Evolutionary conservation across 2,797 vertebrate genomes (phyloP).

Genomic region (Huso huso): DNA sequence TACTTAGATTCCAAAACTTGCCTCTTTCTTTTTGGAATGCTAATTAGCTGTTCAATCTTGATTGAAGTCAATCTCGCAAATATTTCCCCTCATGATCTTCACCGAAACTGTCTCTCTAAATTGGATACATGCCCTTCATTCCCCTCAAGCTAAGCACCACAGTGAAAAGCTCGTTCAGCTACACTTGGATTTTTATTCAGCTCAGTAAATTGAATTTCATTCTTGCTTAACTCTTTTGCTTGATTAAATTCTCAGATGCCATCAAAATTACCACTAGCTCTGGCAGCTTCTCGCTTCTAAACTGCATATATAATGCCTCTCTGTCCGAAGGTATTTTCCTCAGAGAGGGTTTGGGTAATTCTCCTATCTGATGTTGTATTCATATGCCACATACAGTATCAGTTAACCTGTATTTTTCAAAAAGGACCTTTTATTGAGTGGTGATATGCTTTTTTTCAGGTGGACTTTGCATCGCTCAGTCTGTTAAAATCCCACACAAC

Average conservation of each 20-base stretch:
- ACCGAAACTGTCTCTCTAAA: neutral
- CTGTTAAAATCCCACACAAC: conserved; percentile 83
- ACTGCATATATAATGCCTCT: conserved; percentile 1
- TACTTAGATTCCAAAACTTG: neutral
- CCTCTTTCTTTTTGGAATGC: neutral
- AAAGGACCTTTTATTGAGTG: neutral
- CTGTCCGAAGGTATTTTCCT: too few species aligned
- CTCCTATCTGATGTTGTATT: too few species aligned
- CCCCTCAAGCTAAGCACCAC: neutral
- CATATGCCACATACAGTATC: too few species aligned
- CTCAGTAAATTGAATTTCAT: conserved; percentile 1
- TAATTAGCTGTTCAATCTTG: neutral
- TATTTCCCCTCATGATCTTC: neutral
- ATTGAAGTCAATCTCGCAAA: neutral
- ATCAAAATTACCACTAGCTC: conserved; percentile 10
- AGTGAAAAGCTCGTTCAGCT: conserved; percentile 4
- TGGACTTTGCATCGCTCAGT: conserved; percentile 90
- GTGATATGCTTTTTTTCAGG: conserved; percentile 48
- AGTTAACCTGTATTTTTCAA: neutral
- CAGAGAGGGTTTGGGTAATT: too few species aligned
- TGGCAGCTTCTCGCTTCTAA: conserved; percentile 9
- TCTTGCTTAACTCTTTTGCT: neutral
- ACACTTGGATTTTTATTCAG: conserved; percentile 6
- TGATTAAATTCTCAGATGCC: neutral
- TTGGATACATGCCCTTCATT: neutral